A percentile compares a stretch with the other conserved stretches of the same genome.
These are phyloP conservation scores for Asarcornis scutulata DNA, from an alignment of 2,113 vertebrate species.

Conservation along the genomic window DNA sequence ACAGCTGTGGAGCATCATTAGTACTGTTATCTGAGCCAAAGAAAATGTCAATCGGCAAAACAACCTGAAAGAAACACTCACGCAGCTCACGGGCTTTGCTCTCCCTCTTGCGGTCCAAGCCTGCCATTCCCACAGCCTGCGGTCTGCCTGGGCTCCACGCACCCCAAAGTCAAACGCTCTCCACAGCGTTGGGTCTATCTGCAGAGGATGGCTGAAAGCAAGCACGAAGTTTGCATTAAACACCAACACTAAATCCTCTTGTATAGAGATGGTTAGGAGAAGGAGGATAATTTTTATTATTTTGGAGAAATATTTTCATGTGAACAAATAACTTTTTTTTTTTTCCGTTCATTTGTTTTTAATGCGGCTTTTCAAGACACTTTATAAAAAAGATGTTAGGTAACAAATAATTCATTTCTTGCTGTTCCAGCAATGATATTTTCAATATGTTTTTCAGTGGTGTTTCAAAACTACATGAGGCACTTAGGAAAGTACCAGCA, in stretches of 20 bases:
- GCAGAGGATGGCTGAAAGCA: accelerated
- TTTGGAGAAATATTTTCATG: neutral
- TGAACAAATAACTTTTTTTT: neutral
- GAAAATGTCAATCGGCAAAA: neutral
- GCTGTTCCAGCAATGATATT: neutral
- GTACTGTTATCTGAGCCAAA: neutral
- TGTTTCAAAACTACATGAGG: neutral
- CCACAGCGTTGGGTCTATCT: accelerated
- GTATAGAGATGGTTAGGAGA: neutral
- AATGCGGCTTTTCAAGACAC: neutral
- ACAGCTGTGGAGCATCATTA: neutral
- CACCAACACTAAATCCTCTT: neutral
- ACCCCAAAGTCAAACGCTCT: neutral
- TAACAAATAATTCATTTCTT: neutral
- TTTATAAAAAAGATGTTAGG: accelerated
- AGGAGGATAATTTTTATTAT: neutral
- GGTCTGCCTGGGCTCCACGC: neutral
- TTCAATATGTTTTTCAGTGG: neutral
- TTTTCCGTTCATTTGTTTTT: neutral
- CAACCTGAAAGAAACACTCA: neutral
- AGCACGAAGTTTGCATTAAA: neutral
- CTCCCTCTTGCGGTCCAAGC: slow-evolving; percentile 25
- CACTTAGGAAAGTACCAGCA: neutral
- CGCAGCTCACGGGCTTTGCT: neutral
- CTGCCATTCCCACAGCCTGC: neutral